Conservation (phyloP, 1,140 invertebrate genomes). For the Tetragnatha versicolor region DNA sequence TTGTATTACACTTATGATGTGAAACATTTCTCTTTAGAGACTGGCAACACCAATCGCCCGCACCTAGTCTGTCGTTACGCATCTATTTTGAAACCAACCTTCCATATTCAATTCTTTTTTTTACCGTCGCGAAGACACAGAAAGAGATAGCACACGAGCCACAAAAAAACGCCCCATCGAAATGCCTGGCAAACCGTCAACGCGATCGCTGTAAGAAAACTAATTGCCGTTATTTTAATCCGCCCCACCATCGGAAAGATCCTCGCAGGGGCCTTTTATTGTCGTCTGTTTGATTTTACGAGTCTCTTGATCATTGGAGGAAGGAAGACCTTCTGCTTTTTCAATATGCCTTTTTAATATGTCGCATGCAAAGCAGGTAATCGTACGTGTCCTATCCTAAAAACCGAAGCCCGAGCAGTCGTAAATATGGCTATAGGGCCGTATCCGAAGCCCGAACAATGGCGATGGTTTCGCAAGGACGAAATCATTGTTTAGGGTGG, state of each 20-base stretch:
- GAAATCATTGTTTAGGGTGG: constrained; percentile 47
- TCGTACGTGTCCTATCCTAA: constrained; percentile 37
- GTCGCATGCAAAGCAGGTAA: constrained; percentile 53
- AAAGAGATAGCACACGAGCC: no score
- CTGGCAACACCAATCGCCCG: no score
- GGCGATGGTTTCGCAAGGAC: constrained; percentile 41
- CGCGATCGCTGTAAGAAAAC: no score
- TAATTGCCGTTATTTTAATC: neutral
- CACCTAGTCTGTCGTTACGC: no score
- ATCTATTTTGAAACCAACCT: no score
- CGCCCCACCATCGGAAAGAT: neutral
- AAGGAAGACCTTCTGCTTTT: constrained; percentile 40
- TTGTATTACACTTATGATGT: no score
- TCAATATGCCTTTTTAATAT: constrained; percentile 51
- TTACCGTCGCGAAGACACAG: no score
- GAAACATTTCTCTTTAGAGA: no score
- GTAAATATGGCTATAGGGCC: constrained; percentile 48
- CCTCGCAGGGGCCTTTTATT: neutral
- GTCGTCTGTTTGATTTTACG: constrained; percentile 17
- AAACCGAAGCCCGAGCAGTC: constrained; percentile 15
- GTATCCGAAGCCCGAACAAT: constrained; percentile 45
- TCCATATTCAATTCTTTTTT: no score
- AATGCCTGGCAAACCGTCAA: no score
- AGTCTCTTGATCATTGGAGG: constrained; percentile 49
- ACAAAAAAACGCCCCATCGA: no score